phyloP scores from a whole-genome alignment of 2,113 vertebrate genomes.

The Thamnophis sirtalis region DNA sequence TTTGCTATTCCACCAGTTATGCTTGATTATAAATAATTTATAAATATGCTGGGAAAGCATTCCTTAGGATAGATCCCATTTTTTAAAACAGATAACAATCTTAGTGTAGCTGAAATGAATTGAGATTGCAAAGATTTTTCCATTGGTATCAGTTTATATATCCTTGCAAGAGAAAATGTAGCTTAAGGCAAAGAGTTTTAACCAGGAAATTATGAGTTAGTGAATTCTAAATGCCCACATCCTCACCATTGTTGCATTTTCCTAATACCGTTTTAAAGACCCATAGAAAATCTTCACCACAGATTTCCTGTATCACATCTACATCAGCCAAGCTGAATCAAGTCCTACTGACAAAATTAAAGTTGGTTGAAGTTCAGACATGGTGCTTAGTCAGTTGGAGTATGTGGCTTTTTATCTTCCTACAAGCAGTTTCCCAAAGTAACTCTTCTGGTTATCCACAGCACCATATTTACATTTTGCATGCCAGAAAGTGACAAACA shows the following conservation, averaged over 20 bases:
- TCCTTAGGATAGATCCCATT: neutral
- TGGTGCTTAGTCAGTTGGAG: neutral
- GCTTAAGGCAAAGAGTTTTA: neutral
- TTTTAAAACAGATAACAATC: neutral
- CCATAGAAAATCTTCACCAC: neutral
- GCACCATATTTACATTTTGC: neutral
- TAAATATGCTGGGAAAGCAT: neutral
- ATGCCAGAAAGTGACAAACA: slow-evolving; percentile 23
- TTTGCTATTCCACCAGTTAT: neutral
- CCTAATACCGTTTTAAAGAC: neutral
- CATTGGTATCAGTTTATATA: neutral
- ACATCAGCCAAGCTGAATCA: neutral
- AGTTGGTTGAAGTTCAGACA: neutral
- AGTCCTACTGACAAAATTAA: neutral
- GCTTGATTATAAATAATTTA: neutral
- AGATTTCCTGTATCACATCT: neutral
- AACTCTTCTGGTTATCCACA: neutral
- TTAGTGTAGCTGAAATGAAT: neutral
- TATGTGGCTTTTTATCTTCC: neutral
- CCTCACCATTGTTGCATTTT: neutral
- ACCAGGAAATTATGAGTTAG: neutral
- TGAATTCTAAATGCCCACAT: neutral
- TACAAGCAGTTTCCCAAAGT: neutral
- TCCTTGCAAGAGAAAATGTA: neutral
- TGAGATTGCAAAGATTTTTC: neutral